Conservation (phyloP, 2,888 invertebrate genomes). For the Xiphydria camelus region DNA sequence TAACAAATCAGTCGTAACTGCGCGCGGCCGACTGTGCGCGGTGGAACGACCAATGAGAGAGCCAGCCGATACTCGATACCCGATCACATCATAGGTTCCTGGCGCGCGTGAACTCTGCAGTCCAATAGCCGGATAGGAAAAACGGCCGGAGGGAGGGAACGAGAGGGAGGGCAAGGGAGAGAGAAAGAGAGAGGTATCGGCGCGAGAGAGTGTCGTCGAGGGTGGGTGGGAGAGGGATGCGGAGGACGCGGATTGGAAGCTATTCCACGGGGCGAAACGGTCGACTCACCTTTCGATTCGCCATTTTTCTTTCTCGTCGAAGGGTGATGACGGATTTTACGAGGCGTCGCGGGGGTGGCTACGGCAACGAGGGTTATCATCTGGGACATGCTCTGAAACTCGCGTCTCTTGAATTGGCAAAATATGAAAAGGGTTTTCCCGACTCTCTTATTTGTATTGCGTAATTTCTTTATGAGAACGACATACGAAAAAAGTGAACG, state of each 20-base stretch:
- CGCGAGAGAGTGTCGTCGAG: slow-evolving; percentile 20
- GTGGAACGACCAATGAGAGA: slow-evolving; percentile 53
- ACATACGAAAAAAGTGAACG: too few species aligned
- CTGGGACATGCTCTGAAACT: too few species aligned
- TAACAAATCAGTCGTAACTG: slow-evolving; percentile 59
- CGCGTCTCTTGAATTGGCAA: too few species aligned
- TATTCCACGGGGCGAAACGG: too few species aligned
- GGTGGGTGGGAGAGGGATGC: slow-evolving; percentile 12
- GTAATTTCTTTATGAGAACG: too few species aligned
- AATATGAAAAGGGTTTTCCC: too few species aligned
- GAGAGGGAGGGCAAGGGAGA: slow-evolving; percentile 29
- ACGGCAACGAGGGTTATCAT: too few species aligned
- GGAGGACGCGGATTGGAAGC: too few species aligned
- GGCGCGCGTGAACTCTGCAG: slow-evolving; percentile 43
- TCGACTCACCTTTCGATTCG: slow-evolving; percentile 38
- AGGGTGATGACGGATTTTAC: too few species aligned
- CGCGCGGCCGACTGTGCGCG: slow-evolving; percentile 52
- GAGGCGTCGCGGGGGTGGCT: too few species aligned
- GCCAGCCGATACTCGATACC: slow-evolving; percentile 58
- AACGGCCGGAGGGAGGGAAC: slow-evolving; percentile 29
- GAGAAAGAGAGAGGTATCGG: slow-evolving; percentile 7
- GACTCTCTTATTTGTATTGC: too few species aligned
- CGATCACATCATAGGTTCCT: slow-evolving; percentile 57
- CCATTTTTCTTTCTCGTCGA: slow-evolving; percentile 39
- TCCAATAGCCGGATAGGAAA: slow-evolving; percentile 57